phyloP scores from a whole-genome alignment of 2,888 invertebrate genomes.

The Cheilosia scutellata region DNA sequence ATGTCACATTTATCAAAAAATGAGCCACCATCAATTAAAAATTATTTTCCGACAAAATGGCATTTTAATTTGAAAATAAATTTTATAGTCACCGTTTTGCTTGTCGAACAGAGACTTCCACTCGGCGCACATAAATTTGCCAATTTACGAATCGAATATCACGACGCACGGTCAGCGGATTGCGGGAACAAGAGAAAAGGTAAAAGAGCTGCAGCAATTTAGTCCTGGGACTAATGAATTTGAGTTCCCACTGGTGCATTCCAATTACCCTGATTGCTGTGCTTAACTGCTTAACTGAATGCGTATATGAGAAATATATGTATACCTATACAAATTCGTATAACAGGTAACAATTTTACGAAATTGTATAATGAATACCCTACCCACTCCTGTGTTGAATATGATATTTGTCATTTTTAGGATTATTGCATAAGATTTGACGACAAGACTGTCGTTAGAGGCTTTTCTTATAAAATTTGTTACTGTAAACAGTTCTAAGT shows the following conservation, averaged over 20 bases:
- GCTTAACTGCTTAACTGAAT: slow-evolving; percentile 51
- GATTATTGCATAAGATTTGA: background rate
- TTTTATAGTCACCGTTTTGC: slow-evolving; percentile 79
- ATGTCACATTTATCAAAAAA: slow-evolving; percentile 73
- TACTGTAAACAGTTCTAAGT: too few relatives aligned
- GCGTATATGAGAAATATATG: slow-evolving; percentile 27
- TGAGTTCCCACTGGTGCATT: slow-evolving; percentile 68
- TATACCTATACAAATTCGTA: background rate
- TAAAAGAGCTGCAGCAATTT: slow-evolving; percentile 66
- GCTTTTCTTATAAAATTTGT: background rate
- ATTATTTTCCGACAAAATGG: slow-evolving; percentile 80
- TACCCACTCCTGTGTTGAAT: slow-evolving; percentile 26
- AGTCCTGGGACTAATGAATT: slow-evolving; percentile 72
- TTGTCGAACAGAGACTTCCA: slow-evolving; percentile 72
- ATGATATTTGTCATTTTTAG: background rate
- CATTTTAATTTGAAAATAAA: slow-evolving; percentile 84
- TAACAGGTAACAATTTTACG: slow-evolving; percentile 27
- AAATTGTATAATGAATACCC: background rate
- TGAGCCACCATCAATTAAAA: slow-evolving; percentile 76
- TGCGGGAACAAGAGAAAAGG: slow-evolving; percentile 38
- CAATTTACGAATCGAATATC: slow-evolving; percentile 58
- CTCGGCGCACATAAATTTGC: slow-evolving; percentile 71
- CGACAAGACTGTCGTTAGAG: background rate
- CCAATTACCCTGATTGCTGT: slow-evolving; percentile 74
- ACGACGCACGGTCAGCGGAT: slow-evolving; percentile 9